Base-by-base conservation (phyloP, 2,797 vertebrate species). In the Catharus ustulatus region DNA sequence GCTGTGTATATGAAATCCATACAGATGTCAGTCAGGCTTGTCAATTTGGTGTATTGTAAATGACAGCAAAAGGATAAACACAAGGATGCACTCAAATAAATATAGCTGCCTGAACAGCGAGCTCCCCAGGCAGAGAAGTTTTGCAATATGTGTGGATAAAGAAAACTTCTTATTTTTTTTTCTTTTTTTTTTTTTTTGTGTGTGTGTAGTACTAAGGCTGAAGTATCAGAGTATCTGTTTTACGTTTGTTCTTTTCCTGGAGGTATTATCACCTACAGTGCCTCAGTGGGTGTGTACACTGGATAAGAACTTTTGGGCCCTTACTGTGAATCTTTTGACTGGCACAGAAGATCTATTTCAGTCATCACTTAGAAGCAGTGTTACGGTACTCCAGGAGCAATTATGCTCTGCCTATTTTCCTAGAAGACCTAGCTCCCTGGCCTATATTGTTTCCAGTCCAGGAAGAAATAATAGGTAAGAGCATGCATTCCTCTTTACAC, bases 1-100 rank as follows among this genome's bases (percentile, higher is more conserved):
- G 69, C 87, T 89, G 69, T 59, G 40, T 80, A 22, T 75, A 84
- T 89, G 87, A 91, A 94, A 94, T 91, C 73, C 66, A 78, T 91
- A 85, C 73, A 48, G 84, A 95, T 87, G 73, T 92, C 95, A 95
- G 91, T 92, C 84, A 94, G 58, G 58, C 78, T 68, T 92, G 79
- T 92, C 82, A 89, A 17, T 93, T 87, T 64, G 76, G 15, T 83
- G 81, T 85, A 13, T 91, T 85, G 78, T 36, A 78, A 62, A 77
- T 38, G 81, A 87, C 84, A 94, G 90, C 67, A 89, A 80, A 92
- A 95, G 73, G 79, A 94, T 93, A 92, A 94, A 80, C 22, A 71
- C 64, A 90, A 42, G 23, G 77, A 72, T 51, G 32, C 30, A 22
- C 30, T 92, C 54, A 66, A 48, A 68, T 83, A 43, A 48, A 68